A percentile compares a stretch with the other conserved stretches of the same genome.
phyloP scores from a whole-genome alignment of 92 coral and sea anemone species.

The Epizoanthus ramosus region DNA sequence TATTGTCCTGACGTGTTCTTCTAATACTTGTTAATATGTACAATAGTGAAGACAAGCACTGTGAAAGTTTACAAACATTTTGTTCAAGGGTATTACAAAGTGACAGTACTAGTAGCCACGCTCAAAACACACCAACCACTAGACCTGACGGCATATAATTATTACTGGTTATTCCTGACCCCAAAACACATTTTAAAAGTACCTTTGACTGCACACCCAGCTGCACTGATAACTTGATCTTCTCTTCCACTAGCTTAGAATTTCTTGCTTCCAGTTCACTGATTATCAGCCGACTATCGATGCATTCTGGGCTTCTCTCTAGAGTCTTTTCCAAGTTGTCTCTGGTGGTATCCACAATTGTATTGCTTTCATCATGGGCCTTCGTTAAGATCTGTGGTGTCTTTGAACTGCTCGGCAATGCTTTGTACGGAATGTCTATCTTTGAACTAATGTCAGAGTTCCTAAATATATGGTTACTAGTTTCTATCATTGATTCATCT shows the following conservation, averaged over 20 bases:
- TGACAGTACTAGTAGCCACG: no score
- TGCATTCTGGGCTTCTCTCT: slow-evolving; percentile 71
- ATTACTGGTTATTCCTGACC: no score
- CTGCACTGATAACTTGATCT: slow-evolving; percentile 80
- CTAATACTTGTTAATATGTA: no score
- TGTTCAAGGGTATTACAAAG: no score
- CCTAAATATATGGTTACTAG: not conserved
- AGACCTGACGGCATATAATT: no score
- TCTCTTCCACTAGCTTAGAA: slow-evolving; percentile 84
- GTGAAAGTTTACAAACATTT: no score
- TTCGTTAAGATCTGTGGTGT: not conserved
- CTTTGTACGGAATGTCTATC: not conserved
- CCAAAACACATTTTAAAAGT: not conserved
- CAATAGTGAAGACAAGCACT: no score
- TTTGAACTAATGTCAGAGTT: not conserved
- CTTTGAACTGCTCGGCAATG: not conserved
- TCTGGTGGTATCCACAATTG: slow-evolving; percentile 9
- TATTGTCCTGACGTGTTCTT: no score
- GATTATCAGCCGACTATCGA: slow-evolving; percentile 66
- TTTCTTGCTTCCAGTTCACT: slow-evolving; percentile 80
- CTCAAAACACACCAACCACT: no score
- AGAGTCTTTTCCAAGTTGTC: slow-evolving; percentile 45
- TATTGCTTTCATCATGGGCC: not conserved
- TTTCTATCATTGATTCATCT: not conserved
- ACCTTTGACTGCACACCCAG: slow-evolving; percentile 89